Evolutionary conservation across 2,888 invertebrate species (phyloP).

Genomic region (Trachelus troglodyta): DNA sequence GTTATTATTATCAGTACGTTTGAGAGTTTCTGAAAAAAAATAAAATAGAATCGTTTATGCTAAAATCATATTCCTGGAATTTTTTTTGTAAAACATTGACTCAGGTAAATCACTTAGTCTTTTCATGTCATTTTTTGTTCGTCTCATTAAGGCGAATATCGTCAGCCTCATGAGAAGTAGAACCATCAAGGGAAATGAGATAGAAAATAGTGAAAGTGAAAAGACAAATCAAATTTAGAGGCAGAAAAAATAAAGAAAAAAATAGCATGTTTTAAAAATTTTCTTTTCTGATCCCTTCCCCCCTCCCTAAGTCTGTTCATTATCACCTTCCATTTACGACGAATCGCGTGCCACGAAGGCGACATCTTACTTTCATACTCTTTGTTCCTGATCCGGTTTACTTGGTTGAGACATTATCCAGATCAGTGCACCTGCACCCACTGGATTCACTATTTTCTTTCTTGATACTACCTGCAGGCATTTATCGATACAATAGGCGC

Average conservation of each 20-base stretch:
- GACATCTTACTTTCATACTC: no score
- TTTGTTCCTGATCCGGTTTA: background rate
- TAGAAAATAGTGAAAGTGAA: background rate
- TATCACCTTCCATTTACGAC: no score
- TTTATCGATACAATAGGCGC: background rate
- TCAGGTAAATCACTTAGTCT: background rate
- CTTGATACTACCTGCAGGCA: background rate
- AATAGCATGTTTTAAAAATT: background rate
- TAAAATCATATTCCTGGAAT: background rate
- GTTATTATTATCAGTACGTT: no score
- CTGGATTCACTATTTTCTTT: background rate
- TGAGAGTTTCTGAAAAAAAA: no score
- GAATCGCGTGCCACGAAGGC: no score
- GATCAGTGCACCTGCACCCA: background rate
- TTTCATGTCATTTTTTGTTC: background rate
- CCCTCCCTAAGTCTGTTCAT: no score
- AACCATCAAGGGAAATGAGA: background rate
- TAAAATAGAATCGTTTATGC: background rate
- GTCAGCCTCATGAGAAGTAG: background rate
- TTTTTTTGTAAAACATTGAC: background rate
- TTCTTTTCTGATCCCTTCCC: rapidly evolving
- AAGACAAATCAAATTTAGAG: background rate
- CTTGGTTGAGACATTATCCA: background rate
- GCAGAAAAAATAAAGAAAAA: background rate
- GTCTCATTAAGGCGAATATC: background rate